Conservation (phyloP, 2,888 invertebrate species). For the Oligia fasciuncula region DNA sequence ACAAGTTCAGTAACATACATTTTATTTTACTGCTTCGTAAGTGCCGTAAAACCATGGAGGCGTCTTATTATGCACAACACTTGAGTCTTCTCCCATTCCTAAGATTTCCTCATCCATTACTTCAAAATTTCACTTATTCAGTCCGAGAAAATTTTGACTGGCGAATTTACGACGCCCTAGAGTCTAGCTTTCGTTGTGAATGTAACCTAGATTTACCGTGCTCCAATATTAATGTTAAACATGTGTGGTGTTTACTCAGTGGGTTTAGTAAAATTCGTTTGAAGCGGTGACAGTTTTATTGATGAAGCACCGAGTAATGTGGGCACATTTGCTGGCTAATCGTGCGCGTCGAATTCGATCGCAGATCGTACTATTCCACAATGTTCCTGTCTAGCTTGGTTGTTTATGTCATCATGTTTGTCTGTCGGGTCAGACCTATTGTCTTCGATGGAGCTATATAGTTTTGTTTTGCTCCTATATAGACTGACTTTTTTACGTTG, state of each 20-base stretch:
- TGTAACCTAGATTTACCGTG: conserved; percentile 52
- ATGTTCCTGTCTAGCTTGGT: conserved; percentile 8
- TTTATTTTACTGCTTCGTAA: conserved; percentile 29
- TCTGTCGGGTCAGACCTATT: neutral
- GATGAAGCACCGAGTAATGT: conserved; percentile 32
- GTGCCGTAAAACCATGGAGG: conserved; percentile 20
- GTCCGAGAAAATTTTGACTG: conserved; percentile 37
- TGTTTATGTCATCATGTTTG: conserved; percentile 34
- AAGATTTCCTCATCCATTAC: conserved; percentile 41
- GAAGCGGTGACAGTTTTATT: conserved; percentile 54
- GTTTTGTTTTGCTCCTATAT: neutral
- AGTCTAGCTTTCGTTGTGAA: conserved; percentile 49
- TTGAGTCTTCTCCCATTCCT: conserved; percentile 13
- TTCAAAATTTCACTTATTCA: conserved; percentile 50
- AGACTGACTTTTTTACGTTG: neutral
- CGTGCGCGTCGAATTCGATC: conserved; percentile 40
- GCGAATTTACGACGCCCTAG: conserved; percentile 46
- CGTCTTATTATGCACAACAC: conserved; percentile 30
- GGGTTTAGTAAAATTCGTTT: conserved; percentile 47
- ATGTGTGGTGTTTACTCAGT: conserved; percentile 45
- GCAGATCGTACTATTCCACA: conserved; percentile 28
- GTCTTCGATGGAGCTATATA: neutral
- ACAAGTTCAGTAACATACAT: neutral
- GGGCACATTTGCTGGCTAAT: conserved; percentile 43
- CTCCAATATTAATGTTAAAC: conserved; percentile 50